Percentiles rank a stretch among this genome's conserved stretches.
These are phyloP conservation scores for Phylloscopus collybita DNA, from an alignment of 2,797 vertebrate species.

Conservation along the genomic window DNA sequence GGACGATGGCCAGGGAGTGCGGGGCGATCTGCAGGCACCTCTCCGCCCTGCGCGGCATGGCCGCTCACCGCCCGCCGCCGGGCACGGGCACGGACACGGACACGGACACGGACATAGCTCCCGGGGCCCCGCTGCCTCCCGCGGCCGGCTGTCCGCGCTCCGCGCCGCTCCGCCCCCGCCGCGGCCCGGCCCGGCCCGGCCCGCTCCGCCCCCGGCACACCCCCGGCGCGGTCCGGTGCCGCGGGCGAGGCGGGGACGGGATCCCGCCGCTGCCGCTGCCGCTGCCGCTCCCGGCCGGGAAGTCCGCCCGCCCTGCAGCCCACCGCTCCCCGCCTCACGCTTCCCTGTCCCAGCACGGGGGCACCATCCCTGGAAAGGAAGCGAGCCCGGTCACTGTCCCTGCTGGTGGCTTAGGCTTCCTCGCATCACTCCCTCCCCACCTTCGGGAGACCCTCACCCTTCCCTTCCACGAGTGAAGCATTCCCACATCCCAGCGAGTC, in stretches of 20 bases:
- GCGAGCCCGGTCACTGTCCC: background rate
- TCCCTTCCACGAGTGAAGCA: background rate
- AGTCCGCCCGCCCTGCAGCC: too few relatives aligned
- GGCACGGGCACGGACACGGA: background rate
- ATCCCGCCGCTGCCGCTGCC: background rate
- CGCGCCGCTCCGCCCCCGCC: background rate
- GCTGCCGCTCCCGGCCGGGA: background rate
- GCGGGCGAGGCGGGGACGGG: background rate
- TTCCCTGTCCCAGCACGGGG: background rate
- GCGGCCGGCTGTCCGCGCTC: background rate
- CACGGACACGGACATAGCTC: background rate
- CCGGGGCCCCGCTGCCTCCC: background rate
- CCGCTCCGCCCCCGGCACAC: background rate
- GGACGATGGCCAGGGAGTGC: constrained; percentile 93
- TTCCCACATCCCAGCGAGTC: background rate
- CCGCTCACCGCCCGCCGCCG: background rate
- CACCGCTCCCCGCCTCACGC: too few relatives aligned
- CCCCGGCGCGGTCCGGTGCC: background rate
- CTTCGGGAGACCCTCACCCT: background rate
- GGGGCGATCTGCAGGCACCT: constrained; percentile 92
- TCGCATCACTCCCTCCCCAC: background rate
- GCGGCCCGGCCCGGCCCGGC: background rate
- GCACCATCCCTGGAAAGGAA: background rate
- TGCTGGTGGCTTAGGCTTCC: background rate
- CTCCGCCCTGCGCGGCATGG: constrained; percentile 80